Percentiles rank a stretch among this genome's conserved stretches.
Evolutionary conservation across 2,888 invertebrate species (phyloP).

Genomic region (Lottia scabra): DNA sequence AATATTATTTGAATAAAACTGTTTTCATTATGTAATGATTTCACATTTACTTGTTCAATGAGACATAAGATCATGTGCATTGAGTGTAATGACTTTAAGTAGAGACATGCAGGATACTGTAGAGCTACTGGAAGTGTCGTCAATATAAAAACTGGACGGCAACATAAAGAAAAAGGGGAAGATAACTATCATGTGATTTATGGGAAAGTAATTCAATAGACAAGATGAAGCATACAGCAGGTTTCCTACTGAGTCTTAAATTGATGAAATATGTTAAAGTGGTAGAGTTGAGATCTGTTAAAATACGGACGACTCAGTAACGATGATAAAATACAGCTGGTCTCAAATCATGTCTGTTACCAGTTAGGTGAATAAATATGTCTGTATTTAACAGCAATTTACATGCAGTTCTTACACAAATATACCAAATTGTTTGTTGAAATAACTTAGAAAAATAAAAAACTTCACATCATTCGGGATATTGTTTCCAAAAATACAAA

Average conservation of each 20-base stretch:
- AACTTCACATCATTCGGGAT: too few species aligned
- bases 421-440: not conserved
- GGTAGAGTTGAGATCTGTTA: not conserved
- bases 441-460: not conserved
- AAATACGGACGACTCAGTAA: too few species aligned
- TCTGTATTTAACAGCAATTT: not conserved
- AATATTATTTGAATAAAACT: too few species aligned
- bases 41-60: too few species aligned
- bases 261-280: not conserved
- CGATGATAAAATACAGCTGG: not conserved
- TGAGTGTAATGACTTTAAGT: too few species aligned
- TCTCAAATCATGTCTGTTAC: not conserved
- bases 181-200: not conserved
- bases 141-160: too few species aligned
- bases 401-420: not conserved
- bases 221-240: not conserved
- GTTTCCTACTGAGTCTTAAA: not conserved
- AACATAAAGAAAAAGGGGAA: not conserved
- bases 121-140: too few species aligned
- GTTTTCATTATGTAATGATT: too few species aligned
- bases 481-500: too few species aligned
- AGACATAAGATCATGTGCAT: too few species aligned
- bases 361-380: conserved; percentile 1
- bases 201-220: conserved; percentile 6
- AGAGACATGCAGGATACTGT: too few species aligned